Conservation (phyloP, 1,140 invertebrate genomes). For the Anthonomus grandis region DNA sequence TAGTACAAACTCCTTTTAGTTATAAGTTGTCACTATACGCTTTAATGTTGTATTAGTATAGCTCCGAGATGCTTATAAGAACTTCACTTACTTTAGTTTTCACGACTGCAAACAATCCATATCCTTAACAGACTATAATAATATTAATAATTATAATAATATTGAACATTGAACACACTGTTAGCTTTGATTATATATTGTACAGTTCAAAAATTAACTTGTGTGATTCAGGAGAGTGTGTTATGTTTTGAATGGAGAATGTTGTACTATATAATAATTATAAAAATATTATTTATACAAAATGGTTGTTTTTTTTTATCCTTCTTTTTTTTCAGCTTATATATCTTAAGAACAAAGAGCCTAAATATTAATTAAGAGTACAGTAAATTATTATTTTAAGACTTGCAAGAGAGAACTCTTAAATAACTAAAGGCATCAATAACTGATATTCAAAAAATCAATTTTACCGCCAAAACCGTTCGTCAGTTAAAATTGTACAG, state of each 20-base stretch:
- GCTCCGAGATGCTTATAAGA: slow-evolving; percentile 23
- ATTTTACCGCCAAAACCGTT: too few relatives aligned
- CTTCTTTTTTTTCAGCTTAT: too few relatives aligned
- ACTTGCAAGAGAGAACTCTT: too few relatives aligned
- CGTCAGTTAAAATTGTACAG: too few relatives aligned
- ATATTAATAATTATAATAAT: too few relatives aligned
- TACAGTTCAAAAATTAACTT: too few relatives aligned
- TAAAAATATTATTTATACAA: not conserved
- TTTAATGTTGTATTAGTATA: slow-evolving; percentile 12
- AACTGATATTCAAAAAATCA: too few relatives aligned
- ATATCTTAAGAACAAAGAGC: too few relatives aligned
- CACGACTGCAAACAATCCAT: slow-evolving; percentile 22
- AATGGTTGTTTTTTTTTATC: not conserved
- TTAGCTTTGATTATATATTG: slow-evolving; percentile 1
- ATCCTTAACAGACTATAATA: slow-evolving; percentile 18
- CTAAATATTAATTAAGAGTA: too few relatives aligned
- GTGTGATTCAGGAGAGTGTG: not conserved
- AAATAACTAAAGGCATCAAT: too few relatives aligned
- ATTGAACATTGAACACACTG: not conserved
- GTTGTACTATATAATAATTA: not conserved
- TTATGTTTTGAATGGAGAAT: not conserved
- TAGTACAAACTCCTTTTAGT: slow-evolving; percentile 20
- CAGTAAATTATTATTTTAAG: too few relatives aligned
- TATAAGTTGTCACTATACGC: slow-evolving; percentile 13
- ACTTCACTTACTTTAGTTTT: slow-evolving; percentile 19